Evolutionary conservation across 1,140 invertebrate species (phyloP), one percentile per base, ranked within the genome.

Genomic region (Bombus affinis): DNA sequence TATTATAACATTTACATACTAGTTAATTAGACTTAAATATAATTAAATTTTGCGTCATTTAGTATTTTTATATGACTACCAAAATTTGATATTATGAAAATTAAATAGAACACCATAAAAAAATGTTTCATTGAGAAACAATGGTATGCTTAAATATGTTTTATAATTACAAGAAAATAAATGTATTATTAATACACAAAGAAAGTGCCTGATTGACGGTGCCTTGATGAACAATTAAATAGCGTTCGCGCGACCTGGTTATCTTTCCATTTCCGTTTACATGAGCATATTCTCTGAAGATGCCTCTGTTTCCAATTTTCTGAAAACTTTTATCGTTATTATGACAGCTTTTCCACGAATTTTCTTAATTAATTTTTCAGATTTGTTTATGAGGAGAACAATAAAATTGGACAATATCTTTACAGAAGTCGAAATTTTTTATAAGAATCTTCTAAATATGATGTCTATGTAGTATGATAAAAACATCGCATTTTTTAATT

Each of bases 211-310:
- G 57, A 44, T 76, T 9, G 35, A 28, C 37, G 35, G 37, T 42
- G 47, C 47, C 47, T 53, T 53, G 6, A 53, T 53, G 18, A 53
- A 53, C 47, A 83, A 87, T 62, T 42, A 25, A 73, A 84, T 59
- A 75, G 53, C 68, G 37, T 13, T 28, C 18, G 35, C 8, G 18
- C 18, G 18, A 18, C 18, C 37, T 83, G 28, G 53, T 86, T 89
- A 89, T 89, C 88, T 57, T 62, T 57, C 9, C 59, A 77, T 86
- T 89, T 89, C 88, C 88, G 88, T 76, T 47, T 78, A 39, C 28
- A 65, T 47, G 25, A 22, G 18, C 18, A 65, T 81, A 39, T 47
- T n/a, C 25, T 32, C 2, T 28, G 6, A 3, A 32, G 9, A 76
- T 75, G 15, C 25, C 10, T 47, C 15, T 15, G 59, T 62, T 13